Base-by-base conservation (phyloP, 1,140 invertebrate species). In the Drosophila sturtevanti region DNA sequence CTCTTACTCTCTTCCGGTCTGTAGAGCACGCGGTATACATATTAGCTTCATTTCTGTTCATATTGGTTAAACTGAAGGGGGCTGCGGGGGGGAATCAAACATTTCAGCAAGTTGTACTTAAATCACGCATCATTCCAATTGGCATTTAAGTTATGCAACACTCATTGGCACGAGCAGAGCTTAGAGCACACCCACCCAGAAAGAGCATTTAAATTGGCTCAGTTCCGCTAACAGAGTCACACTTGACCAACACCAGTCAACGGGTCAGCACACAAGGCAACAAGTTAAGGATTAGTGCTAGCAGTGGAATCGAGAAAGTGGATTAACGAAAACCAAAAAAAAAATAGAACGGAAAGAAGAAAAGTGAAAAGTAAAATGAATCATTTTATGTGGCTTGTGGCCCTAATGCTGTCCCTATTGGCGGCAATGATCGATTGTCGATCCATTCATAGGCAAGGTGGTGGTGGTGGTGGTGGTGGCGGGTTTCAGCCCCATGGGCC, bases 141-240 rank as follows among this genome's bases (percentile, higher is more conserved):
- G 81, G 80, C 56, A 77, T 72, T 74, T 74, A 58, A 72, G 76
- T 90, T 72, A 79, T 79, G 80, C 86, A 79, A 81, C 69, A 79
- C 66, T 81, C 72, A 73, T 21, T 24, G 60, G 60, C 85, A 69
- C 58, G 72, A 59, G 55, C 77, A 48, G 4, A 21, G 4, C 41
- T 21, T 44, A 12, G 61, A 60, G 22, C 37, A 31, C 56, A 31
- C 52, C 65, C 81, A 68, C 54, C 27, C 14, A 18, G 7, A 56
- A n/a, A 31, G 76, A 68, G 65, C 72, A 79, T 90, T 91, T 79
- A 79, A 87, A 54, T 73, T 21, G 71, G 54, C 60, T 60, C 44
- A 75, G 66, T 18, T 66, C 65, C 69, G 63, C 60, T 80, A 14
- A 37, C 11, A 21, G 72, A 82, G 18, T 14, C 62, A 77, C 55